Evolutionary conservation across 2,888 invertebrate species (phyloP).

Genomic region (Dasysyrphus albostriatus): DNA sequence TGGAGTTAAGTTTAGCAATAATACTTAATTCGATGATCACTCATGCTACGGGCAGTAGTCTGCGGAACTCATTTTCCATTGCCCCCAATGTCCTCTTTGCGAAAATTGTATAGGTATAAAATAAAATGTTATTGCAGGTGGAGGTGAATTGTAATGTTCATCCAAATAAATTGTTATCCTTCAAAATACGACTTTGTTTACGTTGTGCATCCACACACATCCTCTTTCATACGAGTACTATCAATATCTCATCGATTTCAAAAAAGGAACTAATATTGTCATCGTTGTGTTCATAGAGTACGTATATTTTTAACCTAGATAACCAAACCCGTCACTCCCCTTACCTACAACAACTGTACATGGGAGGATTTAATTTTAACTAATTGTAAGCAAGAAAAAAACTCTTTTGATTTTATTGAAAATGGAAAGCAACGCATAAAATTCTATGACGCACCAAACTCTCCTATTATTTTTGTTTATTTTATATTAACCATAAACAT

Average conservation of each 20-base stretch:
- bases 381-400: too few species aligned
- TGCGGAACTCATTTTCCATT: not conserved
- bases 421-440: too few species aligned
- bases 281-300: too few species aligned
- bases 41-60: not conserved
- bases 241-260: not conserved
- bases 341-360: too few species aligned
- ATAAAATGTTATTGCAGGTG: not conserved
- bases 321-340: too few species aligned
- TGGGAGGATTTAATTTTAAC: too few species aligned
- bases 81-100: not conserved
- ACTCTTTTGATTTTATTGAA: too few species aligned
- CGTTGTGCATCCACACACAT: not conserved
- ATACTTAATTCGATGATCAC: not conserved
- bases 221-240: not conserved
- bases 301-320: too few species aligned
- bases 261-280: not conserved
- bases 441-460: too few species aligned
- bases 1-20: not conserved
- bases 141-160: not conserved
- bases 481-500: too few species aligned
- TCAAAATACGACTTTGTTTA: constrained; percentile 9
- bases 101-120: not conserved
- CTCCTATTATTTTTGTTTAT: too few species aligned
- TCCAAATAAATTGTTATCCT: not conserved